Evolutionary conservation across 2,113 vertebrate genomes (phyloP).

Genomic region (Drymodes brunneopygia): DNA sequence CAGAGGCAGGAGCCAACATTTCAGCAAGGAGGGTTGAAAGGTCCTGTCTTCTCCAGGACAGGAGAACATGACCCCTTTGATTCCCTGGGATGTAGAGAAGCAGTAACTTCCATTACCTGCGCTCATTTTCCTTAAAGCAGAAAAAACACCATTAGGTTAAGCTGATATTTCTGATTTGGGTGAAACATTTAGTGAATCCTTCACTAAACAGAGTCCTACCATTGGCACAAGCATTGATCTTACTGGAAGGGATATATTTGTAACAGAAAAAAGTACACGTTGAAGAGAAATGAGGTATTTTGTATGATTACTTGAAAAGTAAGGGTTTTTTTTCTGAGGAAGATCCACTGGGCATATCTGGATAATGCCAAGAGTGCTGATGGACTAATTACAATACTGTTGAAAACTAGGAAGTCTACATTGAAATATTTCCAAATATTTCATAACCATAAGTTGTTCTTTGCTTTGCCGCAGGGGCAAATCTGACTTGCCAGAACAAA

Average conservation of each 20-base stretch:
- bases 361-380: no score
- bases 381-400: no score
- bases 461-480: background rate
- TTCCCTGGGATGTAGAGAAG: background rate
- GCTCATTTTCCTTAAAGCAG: background rate
- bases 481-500: background rate
- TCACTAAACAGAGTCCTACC: background rate
- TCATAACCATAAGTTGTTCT: background rate
- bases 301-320: background rate
- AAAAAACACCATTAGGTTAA: background rate
- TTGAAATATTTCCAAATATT: background rate
- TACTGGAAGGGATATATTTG: background rate
- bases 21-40: background rate
- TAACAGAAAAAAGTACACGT: background rate
- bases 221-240: background rate
- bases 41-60: background rate
- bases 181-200: background rate
- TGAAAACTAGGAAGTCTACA: background rate
- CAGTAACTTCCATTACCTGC: background rate
- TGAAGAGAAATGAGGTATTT: background rate
- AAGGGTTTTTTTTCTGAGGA: background rate
- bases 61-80: background rate
- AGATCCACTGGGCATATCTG: background rate
- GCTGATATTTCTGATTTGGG: background rate
- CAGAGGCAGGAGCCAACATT: background rate